phyloP scores from a whole-genome alignment of 2,113 vertebrate species.

The Neofelis nebulosa region DNA sequence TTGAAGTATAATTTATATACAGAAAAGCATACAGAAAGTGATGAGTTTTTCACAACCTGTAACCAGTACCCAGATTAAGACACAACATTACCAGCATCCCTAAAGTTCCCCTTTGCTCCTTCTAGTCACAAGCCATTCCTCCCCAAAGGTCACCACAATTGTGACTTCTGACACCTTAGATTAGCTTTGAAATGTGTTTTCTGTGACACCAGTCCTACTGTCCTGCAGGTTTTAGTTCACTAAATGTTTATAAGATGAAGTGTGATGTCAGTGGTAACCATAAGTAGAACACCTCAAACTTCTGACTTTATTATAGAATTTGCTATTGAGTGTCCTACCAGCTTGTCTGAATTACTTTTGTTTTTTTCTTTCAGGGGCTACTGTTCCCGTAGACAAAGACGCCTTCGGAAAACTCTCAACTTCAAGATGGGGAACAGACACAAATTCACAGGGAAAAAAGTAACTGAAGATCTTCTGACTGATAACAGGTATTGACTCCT shows the following conservation, averaged over 20 bases:
- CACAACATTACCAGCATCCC: neutral
- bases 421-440: slow-evolving; percentile 99
- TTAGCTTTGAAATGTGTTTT: neutral
- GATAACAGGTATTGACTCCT: slow-evolving; percentile 90
- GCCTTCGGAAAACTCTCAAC: slow-evolving; percentile 96
- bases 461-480: slow-evolving; percentile 94
- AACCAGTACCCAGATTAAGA: neutral
- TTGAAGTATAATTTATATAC: neutral
- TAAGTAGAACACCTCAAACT: neutral
- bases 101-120: neutral
- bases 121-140: neutral
- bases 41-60: neutral
- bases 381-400: slow-evolving; percentile 94
- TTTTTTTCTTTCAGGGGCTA: slow-evolving; percentile 89
- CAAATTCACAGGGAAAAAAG: slow-evolving; percentile 97
- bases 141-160: neutral
- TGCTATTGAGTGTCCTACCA: neutral
- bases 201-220: neutral
- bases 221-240: neutral
- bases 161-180: neutral
- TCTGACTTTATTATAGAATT: neutral
- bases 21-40: neutral
- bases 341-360: neutral
- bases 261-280: neutral
- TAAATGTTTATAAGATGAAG: neutral